Evolutionary conservation across 1,140 invertebrate genomes (phyloP), one percentile per base, ranked within the genome.

Genomic region (Scaptomyza montana): DNA sequence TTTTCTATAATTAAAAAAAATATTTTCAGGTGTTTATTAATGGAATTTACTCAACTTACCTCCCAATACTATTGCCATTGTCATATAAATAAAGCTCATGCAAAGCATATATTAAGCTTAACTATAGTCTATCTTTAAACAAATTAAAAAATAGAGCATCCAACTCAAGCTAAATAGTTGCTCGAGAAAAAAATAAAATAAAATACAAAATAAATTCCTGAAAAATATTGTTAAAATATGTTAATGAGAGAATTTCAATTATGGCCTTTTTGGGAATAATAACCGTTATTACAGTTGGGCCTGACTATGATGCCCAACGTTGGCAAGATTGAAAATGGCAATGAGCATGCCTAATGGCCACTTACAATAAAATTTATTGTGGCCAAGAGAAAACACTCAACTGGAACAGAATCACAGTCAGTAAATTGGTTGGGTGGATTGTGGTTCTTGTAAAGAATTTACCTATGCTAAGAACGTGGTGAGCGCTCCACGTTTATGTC

Each of bases 1-100:
- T 36, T 36, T 33, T 2, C 30, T 6, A 33, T 33, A 7, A 5
- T 33, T 1, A 36, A 16, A 16, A 36, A 36, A 36, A 7, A 36
- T 8, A 36, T 36, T 87, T 87, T 89, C 82, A 87, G 82, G 84
- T 87, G 78, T 87, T 87, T 84, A 78, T 41, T 36, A 76, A 65
- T 70, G 56, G 59, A 76, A 82, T 87, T 72, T 85, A 70, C 69
- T 79, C 59, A 73, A 71, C 62, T 64, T 64, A 68, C 59, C 57
- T 56, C 62, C 13, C 25, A 41, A 68, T 3, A 56, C 54, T 13
- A 13, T 47, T 64, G 61, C 65, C 60, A 66, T 63, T 64, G 16
- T 80, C 21, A 63, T 80, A 56, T 5, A 51, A 53, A 36, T 25
- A 46, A 54, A 60, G 36, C 56, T 49, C 64, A 87, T 85, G 81